Percentiles rank a stretch among this genome's conserved stretches.
phyloP scores from a whole-genome alignment of 1,140 invertebrate species.

The Protaetia brevitarsis region DNA sequence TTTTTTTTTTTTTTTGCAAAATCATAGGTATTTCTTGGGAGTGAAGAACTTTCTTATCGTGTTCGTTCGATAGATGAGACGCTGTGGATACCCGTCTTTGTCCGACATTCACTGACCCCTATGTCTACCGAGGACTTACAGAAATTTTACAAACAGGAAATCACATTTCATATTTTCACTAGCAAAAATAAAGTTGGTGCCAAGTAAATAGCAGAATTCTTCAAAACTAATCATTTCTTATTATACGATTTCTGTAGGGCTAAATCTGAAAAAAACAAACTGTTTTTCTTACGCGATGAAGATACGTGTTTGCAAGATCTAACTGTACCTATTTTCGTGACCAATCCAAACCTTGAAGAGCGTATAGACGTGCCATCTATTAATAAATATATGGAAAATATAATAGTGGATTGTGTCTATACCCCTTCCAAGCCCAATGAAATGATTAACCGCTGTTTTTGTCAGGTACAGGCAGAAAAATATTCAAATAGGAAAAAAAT shows the following conservation, averaged over 20 bases:
- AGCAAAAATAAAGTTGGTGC: slow-evolving; percentile 28
- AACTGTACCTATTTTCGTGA: slow-evolving; percentile 9
- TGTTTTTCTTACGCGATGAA: slow-evolving; percentile 26
- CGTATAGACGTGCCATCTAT: neutral
- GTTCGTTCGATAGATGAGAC: slow-evolving; percentile 24
- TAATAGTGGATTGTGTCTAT: slow-evolving; percentile 7
- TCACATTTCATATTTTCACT: slow-evolving; percentile 27
- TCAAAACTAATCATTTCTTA: neutral
- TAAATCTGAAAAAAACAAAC: slow-evolving; percentile 27
- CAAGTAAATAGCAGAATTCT: slow-evolving; percentile 17
- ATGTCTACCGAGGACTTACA: slow-evolving; percentile 29
- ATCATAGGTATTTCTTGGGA: slow-evolving; percentile 27
- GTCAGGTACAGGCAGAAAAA: too few relatives aligned
- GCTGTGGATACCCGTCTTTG: slow-evolving; percentile 29
- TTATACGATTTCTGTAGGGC: slow-evolving; percentile 28
- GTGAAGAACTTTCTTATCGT: slow-evolving; percentile 23
- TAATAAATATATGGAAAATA: slow-evolving; percentile 19
- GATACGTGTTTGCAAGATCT: slow-evolving; percentile 24
- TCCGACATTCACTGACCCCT: slow-evolving; percentile 26
- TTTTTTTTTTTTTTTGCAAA: neutral
- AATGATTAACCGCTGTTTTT: too few relatives aligned
- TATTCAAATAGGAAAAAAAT: too few relatives aligned
- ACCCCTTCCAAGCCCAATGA: too few relatives aligned
- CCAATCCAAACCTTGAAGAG: slow-evolving; percentile 20
- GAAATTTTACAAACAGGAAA: slow-evolving; percentile 27